Base-by-base conservation (phyloP, 2,888 invertebrate species). In the Therioaphis trifolii region DNA sequence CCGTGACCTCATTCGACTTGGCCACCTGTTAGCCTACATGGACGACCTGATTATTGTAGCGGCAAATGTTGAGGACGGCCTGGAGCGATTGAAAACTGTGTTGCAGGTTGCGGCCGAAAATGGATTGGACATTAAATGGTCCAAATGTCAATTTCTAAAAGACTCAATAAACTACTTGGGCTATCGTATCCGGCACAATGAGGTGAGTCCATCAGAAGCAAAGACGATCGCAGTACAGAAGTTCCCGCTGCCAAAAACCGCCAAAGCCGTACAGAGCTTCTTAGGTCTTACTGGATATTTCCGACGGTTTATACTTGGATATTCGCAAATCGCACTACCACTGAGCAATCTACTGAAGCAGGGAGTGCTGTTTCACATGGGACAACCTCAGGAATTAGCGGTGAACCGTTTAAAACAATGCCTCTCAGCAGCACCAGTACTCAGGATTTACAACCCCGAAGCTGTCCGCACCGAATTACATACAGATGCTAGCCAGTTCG, bases 161-260 rank as follows among this genome's bases (percentile, higher is more conserved):
- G 15, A 29, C 35, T 63, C 27, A 1, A 29, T 29, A 63, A 29
- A 29, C 5, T 63, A 35, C 29, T 63, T 63, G 63, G 63, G 63
- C 29, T 63, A 63, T n/a, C 35, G 18, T 5, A 63, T 63, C 29
- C 29, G 63, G 14, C 63, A 63, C 29, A 63, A 63, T 63, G 63
- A 63, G 35, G 63, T 35, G 14, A 63, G 63, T 29, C 63, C 18
- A 35, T 63, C 63, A 15, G 18, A 29, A 18, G 29, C 29, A 18
- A 63, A 29, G 18, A 18, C 29, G 4, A 29, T 18, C 29, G 63
- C 86, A 46, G 85, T 86, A 29, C 49, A 63, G 61, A 29, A 18
- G 29, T 63, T 63, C 18, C 35, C 35, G 1, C 29, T 63, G 15
- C 63, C 63, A 18, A 63, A 18, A 29, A 63, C 29, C 11, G 11